Evolutionary conservation across 2,797 vertebrate genomes (phyloP), one percentile per base, ranked within the genome.

Genomic region (Malacoctenus gilli): DNA sequence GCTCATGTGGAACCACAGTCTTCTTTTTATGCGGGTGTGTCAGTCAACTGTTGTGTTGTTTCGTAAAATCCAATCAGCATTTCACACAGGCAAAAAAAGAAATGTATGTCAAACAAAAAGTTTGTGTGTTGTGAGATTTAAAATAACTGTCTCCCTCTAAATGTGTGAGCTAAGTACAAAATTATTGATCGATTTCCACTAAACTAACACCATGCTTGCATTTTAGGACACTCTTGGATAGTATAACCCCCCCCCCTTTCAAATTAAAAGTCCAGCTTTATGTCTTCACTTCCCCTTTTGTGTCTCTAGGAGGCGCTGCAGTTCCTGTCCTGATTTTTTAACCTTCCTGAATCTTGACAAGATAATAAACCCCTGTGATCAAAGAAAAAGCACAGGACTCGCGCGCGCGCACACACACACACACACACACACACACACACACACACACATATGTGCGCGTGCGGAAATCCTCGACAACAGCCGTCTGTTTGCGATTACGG

Each of bases 241-340:
- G 0, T 2, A 2, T 2, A 42, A 3, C 13, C 14, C 15, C 16
- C 44, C n/a, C n/a, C n/a, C n/a, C n/a, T n/a, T n/a, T n/a, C n/a
- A n/a, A n/a, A n/a, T n/a, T n/a, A n/a, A n/a, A n/a, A n/a, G n/a
- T n/a, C n/a, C n/a, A n/a, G n/a, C n/a, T n/a, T n/a, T n/a, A n/a
- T 39, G 10, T 28, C 32, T 0, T 18, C 19, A 41, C 23, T 52
- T 53, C 31, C 40, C 37, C n/a, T 1, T 16, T 13, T 34, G 25
- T 31, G 35, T 8, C 72, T 51, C 28, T 20, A 68, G 73, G 68
- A 49, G 67, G 58, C 15, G 59, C 63, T 67, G 41, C 13, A 41
- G 23, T 4, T 44, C 46, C 66, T 56, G 34, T 20, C 34, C 36
- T 48, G 42, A 28, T 28, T 5, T 36, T 31, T 15, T 30, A 3